phyloP scores from a whole-genome alignment of 2,888 invertebrate genomes.

The Dicyrtomina minuta region DNA sequence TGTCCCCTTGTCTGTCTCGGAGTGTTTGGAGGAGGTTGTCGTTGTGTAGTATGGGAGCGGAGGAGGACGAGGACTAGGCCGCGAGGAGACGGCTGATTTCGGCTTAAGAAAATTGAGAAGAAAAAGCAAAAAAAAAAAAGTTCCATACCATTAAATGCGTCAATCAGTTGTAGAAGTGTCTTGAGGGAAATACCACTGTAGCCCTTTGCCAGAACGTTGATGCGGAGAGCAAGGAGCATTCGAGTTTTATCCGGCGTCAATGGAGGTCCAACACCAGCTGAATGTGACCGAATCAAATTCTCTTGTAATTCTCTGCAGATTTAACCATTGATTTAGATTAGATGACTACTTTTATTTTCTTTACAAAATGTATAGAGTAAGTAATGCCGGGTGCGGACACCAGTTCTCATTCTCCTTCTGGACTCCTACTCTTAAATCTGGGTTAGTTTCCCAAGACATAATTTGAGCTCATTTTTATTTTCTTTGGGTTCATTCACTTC shows the following conservation, averaged over 20 bases:
- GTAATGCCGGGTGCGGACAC: too few species aligned
- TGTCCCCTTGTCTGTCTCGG: neutral
- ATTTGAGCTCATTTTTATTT: too few species aligned
- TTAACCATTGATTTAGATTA: slow-evolving; percentile 12
- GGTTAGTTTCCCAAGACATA: neutral
- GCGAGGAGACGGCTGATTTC: too few species aligned
- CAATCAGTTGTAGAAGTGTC: slow-evolving; percentile 63
- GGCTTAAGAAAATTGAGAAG: neutral
- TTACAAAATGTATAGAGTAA: neutral
- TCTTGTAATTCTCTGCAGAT: slow-evolving; percentile 62
- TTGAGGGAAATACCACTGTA: slow-evolving; percentile 66
- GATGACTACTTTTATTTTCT: neutral
- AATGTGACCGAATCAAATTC: slow-evolving; percentile 67
- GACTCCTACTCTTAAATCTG: neutral
- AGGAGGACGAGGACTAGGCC: too few species aligned
- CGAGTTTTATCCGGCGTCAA: slow-evolving; percentile 63
- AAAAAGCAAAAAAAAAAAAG: slow-evolving; percentile 6
- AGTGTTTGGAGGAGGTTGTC: too few species aligned
- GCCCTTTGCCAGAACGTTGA: slow-evolving; percentile 69
- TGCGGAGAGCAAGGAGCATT: slow-evolving; percentile 66
- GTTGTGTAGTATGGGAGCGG: too few species aligned
- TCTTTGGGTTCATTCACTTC: too few species aligned
- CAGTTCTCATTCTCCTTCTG: neutral
- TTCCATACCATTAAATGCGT: slow-evolving; percentile 65
- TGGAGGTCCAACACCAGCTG: slow-evolving; percentile 67